A percentile compares a stretch with the other conserved stretches of the same genome.
These are phyloP conservation scores for Cyphomyrus plagiostoma DNA, from an alignment of 2,113 vertebrate species.

Conservation along the genomic window DNA sequence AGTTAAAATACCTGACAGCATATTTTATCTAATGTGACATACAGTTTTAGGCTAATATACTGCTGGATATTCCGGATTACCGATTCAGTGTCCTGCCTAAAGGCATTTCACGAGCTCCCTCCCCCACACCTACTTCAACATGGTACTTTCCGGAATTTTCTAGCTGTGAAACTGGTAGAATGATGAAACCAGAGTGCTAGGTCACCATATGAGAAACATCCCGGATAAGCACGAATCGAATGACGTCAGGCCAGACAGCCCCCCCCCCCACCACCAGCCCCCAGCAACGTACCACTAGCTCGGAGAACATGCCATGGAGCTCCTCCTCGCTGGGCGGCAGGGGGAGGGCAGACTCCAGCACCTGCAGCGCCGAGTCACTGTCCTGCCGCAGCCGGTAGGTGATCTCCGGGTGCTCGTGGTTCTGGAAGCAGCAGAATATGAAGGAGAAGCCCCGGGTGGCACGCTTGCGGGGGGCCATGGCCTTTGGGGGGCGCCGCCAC, in stretches of 20 bases:
- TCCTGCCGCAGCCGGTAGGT: constrained; percentile 75
- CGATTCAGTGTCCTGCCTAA: not conserved
- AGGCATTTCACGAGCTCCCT: not conserved
- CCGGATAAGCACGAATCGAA: not conserved
- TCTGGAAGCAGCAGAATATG: constrained; percentile 84
- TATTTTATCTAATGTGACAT: not conserved
- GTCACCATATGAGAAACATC: not conserved
- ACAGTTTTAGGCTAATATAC: not conserved
- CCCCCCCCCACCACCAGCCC: too few species aligned
- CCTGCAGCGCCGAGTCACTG: constrained; percentile 63
- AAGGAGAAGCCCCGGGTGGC: constrained; percentile 69
- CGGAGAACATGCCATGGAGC: constrained; percentile 79
- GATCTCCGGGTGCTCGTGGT: constrained; percentile 79
- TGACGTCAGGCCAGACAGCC: not conserved
- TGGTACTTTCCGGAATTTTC: not conserved
- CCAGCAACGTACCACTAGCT: constrained; percentile 78
- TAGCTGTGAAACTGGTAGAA: not conserved
- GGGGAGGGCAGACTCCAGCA: constrained; percentile 72
- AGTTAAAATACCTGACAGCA: not conserved
- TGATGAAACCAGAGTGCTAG: not conserved
- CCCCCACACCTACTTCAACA: not conserved
- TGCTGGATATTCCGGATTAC: not conserved
- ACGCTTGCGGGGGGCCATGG: constrained; percentile 78
- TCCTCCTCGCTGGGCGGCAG: constrained; percentile 78
- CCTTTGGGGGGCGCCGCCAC: constrained; percentile 20